A percentile compares a stretch with the other conserved stretches of the same genome.
Evolutionary conservation across 2,797 vertebrate genomes (phyloP).

Genomic region (Macroramphosus scolopax): DNA sequence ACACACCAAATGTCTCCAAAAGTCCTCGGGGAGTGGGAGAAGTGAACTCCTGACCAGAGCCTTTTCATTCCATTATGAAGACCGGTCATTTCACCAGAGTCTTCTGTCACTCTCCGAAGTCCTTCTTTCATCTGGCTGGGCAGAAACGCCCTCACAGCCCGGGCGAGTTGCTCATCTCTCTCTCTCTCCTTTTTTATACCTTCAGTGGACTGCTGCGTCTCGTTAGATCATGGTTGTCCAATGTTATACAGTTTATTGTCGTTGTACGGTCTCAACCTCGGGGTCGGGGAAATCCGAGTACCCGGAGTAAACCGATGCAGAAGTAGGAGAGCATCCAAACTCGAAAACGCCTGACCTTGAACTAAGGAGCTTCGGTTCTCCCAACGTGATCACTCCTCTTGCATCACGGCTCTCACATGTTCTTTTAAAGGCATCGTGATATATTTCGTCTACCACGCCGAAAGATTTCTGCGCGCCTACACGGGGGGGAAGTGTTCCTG

Average conservation of each 20-base stretch:
- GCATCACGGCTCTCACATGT: neutral
- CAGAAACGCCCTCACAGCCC: slow-evolving; percentile 55
- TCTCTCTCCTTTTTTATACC: slow-evolving; percentile 12
- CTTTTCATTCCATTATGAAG: slow-evolving; percentile 44
- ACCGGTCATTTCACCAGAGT: slow-evolving; percentile 25
- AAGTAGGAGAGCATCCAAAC: too few species aligned
- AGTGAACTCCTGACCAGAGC: slow-evolving; percentile 23
- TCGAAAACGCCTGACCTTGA: too few species aligned
- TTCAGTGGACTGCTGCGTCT: neutral
- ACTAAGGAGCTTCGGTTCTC: too few species aligned
- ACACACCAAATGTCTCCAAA: slow-evolving; percentile 9
- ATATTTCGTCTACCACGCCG: slow-evolving; percentile 20
- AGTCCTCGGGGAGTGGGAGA: neutral
- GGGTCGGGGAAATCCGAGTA: too few species aligned
- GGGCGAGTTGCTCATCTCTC: slow-evolving; percentile 25
- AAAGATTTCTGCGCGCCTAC: slow-evolving; percentile 18
- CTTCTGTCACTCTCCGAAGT: slow-evolving; percentile 31
- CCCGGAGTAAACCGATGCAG: too few species aligned
- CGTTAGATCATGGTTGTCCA: too few species aligned
- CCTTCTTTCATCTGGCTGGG: slow-evolving; percentile 46
- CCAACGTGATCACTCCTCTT: too few species aligned
- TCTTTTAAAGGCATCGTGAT: slow-evolving; percentile 2
- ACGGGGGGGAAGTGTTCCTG: slow-evolving; percentile 17
- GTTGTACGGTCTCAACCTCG: too few species aligned
- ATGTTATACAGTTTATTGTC: too few species aligned